Conservation (phyloP, 37 sponge, comb jelly and placozoan genomes). For the Mnemiopsis leidyi region DNA sequence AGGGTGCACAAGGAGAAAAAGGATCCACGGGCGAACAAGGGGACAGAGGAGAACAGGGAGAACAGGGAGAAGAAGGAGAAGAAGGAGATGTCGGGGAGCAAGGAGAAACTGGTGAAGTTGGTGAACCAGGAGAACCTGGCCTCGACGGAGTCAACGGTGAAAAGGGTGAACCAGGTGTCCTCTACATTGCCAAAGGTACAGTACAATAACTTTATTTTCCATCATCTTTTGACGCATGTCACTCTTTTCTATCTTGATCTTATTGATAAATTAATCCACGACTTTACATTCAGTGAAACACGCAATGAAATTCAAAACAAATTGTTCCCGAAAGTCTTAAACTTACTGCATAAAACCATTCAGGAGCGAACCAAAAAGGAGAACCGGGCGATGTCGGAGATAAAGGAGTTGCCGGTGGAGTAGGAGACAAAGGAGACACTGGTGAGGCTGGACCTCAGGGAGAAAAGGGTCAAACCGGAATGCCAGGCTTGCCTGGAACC, state of each 20-base stretch:
- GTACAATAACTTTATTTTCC: too few relatives aligned
- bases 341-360: neutral
- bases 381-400: neutral
- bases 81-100: neutral
- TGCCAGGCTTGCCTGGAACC: neutral
- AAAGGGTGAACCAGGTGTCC: neutral
- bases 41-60: conserved; percentile 4
- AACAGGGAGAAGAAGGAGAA: conserved; percentile 7
- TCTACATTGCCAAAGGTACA: neutral
- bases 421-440: neutral
- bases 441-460: neutral
- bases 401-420: neutral
- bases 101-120: neutral
- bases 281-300: too few relatives aligned
- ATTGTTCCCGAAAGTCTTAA: too few relatives aligned
- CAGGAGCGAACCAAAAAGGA: neutral
- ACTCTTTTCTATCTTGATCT: too few relatives aligned
- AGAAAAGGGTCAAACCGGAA: neutral
- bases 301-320: too few relatives aligned
- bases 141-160: neutral
- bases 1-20: neutral
- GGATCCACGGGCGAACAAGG: conserved; percentile 23
- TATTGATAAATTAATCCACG: too few relatives aligned
- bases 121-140: neutral
- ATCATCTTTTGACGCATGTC: too few relatives aligned